phyloP scores from a whole-genome alignment of 2,797 vertebrate species.

The Sebastes kiyomatsui region DNA sequence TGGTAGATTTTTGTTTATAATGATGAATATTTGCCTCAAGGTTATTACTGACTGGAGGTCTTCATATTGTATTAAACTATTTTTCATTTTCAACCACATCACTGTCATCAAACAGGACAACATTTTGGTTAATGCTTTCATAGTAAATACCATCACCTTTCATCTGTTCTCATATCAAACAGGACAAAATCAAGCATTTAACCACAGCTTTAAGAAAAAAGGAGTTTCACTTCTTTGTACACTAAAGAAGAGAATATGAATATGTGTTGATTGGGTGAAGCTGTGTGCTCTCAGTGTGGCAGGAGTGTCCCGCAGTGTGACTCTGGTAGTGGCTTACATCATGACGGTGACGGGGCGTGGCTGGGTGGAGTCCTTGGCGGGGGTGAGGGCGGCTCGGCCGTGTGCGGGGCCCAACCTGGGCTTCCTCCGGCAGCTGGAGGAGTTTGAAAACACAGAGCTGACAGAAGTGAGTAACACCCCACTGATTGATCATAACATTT shows the following conservation, averaged over 20 bases:
- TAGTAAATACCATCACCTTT: conserved; percentile 48
- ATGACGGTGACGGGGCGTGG: conserved; percentile 93
- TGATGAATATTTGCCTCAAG: neutral
- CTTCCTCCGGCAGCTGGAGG: conserved; percentile 92
- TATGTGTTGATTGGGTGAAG: neutral
- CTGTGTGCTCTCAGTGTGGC: conserved; percentile 84
- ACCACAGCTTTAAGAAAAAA: conserved; percentile 30
- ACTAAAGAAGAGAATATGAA: conserved; percentile 31
- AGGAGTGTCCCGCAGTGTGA: conserved; percentile 94
- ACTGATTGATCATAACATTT: neutral
- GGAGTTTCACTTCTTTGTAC: conserved; percentile 58
- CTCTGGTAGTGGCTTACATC: conserved; percentile 92
- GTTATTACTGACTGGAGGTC: neutral
- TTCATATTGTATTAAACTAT: neutral
- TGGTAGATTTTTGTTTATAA: neutral
- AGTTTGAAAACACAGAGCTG: conserved; percentile 89
- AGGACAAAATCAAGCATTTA: conserved; percentile 39
- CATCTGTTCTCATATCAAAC: conserved; percentile 61
- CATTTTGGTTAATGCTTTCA: conserved; percentile 32
- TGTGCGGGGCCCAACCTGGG: conserved; percentile 93
- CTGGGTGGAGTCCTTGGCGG: conserved; percentile 90
- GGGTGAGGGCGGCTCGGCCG: conserved; percentile 86
- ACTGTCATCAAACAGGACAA: conserved; percentile 19
- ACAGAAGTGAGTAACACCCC: conserved; percentile 80
- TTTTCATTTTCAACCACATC: conserved; percentile 69